A percentile compares a stretch with the other conserved stretches of the same genome.
phyloP scores from a whole-genome alignment of 2,888 invertebrate species.

The Synergus itoensis region DNA sequence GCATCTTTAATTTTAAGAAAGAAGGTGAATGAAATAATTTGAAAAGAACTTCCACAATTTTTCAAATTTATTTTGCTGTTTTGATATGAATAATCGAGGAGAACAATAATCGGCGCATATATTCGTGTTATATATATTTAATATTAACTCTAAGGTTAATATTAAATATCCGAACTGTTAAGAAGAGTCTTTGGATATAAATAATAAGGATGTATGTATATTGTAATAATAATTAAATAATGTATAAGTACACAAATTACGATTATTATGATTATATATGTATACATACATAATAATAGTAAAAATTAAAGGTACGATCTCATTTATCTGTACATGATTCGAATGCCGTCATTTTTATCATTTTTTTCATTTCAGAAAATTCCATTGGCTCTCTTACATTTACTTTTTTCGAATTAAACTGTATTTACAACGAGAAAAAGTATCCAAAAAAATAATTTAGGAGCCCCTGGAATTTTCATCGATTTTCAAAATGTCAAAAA shows the following conservation, averaged over 20 bases:
- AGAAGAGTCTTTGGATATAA: constrained; percentile 56
- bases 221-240: constrained; percentile 37
- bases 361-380: neutral
- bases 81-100: neutral
- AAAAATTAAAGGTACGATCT: constrained; percentile 33
- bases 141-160: constrained; percentile 32
- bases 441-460: neutral
- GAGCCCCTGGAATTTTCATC: neutral
- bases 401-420: neutral
- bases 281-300: constrained; percentile 52
- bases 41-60: neutral
- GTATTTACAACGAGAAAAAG: constrained; percentile 27
- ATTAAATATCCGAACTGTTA: constrained; percentile 46
- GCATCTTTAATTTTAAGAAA: neutral
- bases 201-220: constrained; percentile 44
- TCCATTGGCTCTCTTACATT: neutral
- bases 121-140: constrained; percentile 32
- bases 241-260: constrained; percentile 42
- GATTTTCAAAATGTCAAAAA: neutral
- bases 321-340: constrained; percentile 44
- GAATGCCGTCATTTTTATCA: neutral
- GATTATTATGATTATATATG: constrained; percentile 52
- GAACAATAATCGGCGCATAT: constrained; percentile 20
- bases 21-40: constrained; percentile 1
- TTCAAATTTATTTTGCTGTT: neutral